These are phyloP conservation scores for Agrypnus murinus DNA, from an alignment of 2,888 invertebrate species.

Conservation along the genomic window DNA sequence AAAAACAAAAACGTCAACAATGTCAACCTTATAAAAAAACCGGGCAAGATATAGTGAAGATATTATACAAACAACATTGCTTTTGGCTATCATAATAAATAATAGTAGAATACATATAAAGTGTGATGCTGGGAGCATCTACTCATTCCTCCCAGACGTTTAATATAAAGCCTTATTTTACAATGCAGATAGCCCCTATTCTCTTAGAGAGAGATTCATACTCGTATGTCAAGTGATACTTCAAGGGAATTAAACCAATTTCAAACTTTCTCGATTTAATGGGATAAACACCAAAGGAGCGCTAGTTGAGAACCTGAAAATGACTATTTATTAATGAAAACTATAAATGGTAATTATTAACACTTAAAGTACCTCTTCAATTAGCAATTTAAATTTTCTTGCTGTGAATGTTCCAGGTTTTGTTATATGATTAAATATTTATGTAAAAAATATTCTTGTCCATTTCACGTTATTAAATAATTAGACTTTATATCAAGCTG, in stretches of 20 bases:
- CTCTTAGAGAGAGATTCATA: neutral
- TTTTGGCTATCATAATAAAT: constrained; percentile 2
- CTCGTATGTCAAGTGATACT: constrained; percentile 21
- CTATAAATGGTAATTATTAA: too few species aligned
- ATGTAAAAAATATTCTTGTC: too few species aligned
- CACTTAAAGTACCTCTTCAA: too few species aligned
- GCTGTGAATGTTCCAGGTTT: too few species aligned
- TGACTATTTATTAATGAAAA: too few species aligned
- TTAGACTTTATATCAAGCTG: constrained; percentile 1
- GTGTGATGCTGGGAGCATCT: neutral
- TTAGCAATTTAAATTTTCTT: too few species aligned
- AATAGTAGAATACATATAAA: constrained; percentile 4
- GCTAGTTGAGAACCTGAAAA: too few species aligned
- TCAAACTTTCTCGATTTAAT: constrained; percentile 9
- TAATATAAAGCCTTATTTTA: constrained; percentile 26
- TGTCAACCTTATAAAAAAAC: too few species aligned
- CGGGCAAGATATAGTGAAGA: too few species aligned
- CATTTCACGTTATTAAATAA: neutral
- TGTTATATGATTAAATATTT: too few species aligned
- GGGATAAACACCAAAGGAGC: neutral
- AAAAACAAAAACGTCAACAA: too few species aligned
- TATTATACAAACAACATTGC: too few species aligned
- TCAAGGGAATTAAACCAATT: constrained; percentile 18
- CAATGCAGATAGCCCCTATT: constrained; percentile 12
- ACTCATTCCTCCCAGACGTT: constrained; percentile 10